A percentile compares a stretch with the other conserved stretches of the same genome.
Evolutionary conservation across 2,888 invertebrate species (phyloP).

Genomic region (Gortyna flavago): DNA sequence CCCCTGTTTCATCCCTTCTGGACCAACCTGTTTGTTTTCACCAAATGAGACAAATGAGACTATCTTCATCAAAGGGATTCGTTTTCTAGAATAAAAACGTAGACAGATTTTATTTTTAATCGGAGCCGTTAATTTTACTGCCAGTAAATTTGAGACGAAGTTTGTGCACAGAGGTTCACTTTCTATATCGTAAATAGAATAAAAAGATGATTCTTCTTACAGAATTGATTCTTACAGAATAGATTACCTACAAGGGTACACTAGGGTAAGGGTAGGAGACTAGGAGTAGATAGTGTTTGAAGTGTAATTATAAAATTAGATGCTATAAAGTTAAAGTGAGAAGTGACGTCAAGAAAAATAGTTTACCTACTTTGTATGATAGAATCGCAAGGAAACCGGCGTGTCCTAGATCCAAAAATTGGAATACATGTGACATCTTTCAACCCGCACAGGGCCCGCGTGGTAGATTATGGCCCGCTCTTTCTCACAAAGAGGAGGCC

Average conservation of each 20-base stretch:
- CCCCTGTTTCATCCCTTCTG: slow-evolving; percentile 26
- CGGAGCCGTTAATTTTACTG: slow-evolving; percentile 28
- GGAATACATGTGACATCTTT: not conserved
- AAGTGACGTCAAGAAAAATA: not conserved
- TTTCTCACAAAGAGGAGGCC: not conserved
- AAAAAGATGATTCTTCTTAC: too few relatives aligned
- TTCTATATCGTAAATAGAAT: slow-evolving; percentile 2
- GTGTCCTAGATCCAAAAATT: not conserved
- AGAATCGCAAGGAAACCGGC: not conserved
- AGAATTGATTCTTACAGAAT: not conserved
- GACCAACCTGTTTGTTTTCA: slow-evolving; percentile 38
- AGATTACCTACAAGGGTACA: not conserved
- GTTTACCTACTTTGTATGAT: not conserved
- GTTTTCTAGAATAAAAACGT: slow-evolving; percentile 11
- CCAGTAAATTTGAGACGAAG: slow-evolving; percentile 21
- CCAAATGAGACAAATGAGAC: too few relatives aligned
- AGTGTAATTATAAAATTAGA: not conserved
- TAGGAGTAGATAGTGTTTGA: not conserved
- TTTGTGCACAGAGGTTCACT: slow-evolving; percentile 16
- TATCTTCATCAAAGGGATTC: slow-evolving; percentile 23
- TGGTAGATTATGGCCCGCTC: too few relatives aligned
- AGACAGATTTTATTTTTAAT: slow-evolving; percentile 32
- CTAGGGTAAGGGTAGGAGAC: not conserved
- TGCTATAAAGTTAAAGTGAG: not conserved
- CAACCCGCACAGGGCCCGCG: too few relatives aligned